A percentile compares a stretch with the other conserved stretches of the same genome.
These are phyloP conservation scores for Camponotus fellah DNA, from an alignment of 2,888 invertebrate genomes.

Conservation along the genomic window DNA sequence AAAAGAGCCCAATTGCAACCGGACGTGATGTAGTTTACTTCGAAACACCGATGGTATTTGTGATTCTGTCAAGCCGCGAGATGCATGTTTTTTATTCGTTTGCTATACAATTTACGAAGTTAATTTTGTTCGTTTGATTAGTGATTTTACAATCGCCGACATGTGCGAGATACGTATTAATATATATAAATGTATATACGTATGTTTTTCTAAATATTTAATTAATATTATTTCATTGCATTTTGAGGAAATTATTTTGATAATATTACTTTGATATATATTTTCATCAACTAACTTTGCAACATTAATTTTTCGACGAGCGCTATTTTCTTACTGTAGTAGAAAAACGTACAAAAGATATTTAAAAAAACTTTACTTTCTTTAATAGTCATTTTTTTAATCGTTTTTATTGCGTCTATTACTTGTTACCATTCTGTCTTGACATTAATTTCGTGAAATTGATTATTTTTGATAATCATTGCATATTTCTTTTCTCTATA, in stretches of 20 bases:
- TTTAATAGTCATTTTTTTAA: no score
- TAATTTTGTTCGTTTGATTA: conserved; percentile 10
- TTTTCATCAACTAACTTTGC: background rate
- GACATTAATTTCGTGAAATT: background rate
- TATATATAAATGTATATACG: no score
- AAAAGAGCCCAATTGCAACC: conserved; percentile 42
- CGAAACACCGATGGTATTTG: conserved; percentile 31
- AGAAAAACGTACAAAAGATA: no score
- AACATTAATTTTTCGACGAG: no score
- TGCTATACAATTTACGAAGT: background rate
- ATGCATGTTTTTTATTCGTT: background rate
- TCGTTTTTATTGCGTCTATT: background rate
- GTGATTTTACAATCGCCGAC: background rate
- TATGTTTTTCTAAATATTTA: background rate
- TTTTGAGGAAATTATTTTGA: background rate
- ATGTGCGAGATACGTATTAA: no score
- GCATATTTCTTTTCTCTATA: background rate
- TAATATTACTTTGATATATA: no score
- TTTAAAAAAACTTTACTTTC: no score
- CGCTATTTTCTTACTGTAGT: no score
- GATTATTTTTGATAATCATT: conserved; percentile 18
- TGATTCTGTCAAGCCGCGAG: conserved; percentile 23
- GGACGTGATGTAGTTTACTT: conserved; percentile 45
- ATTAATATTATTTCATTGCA: background rate
- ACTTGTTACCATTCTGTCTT: background rate